phyloP scores from a whole-genome alignment of 2,797 vertebrate genomes.

The Hybognathus amarus region DNA sequence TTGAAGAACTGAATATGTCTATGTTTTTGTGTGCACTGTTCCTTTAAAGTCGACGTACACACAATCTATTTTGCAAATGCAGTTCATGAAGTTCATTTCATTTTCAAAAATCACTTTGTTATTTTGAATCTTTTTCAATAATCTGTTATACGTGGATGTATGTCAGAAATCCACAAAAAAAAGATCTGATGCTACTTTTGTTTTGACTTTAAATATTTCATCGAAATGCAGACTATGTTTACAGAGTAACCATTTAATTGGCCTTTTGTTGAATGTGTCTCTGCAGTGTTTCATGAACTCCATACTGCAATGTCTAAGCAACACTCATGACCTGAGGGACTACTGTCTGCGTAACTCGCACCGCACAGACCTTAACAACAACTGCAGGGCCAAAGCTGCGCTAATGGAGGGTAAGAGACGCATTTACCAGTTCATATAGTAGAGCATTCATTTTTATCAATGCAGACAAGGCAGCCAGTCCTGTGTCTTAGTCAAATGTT shows the following conservation, averaged over 20 bases:
- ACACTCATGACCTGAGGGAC: conserved; percentile 92
- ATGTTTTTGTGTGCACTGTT: not conserved
- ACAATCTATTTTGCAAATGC: not conserved
- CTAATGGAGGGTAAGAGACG: conserved; percentile 87
- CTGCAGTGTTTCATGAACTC: conserved; percentile 99
- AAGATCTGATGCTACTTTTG: not conserved
- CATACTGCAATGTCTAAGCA: conserved; percentile 96
- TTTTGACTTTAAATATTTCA: not conserved
- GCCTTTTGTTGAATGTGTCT: conserved; percentile 9
- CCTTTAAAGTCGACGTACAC: not conserved
- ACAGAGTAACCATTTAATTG: not conserved
- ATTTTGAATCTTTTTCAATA: not conserved
- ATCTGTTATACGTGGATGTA: not conserved
- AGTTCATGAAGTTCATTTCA: not conserved
- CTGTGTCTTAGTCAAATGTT: not conserved
- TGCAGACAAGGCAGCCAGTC: not conserved
- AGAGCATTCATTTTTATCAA: not conserved
- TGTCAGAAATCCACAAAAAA: not conserved
- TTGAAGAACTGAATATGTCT: not conserved
- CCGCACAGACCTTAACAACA: conserved; percentile 84
- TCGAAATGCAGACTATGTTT: not conserved
- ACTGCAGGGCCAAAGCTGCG: conserved; percentile 78
- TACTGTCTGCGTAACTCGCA: conserved; percentile 91
- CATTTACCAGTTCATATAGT: not conserved
- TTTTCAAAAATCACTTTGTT: not conserved